Conservation (phyloP, 2,113 vertebrate genomes). For the Dipodomys spectabilis region DNA sequence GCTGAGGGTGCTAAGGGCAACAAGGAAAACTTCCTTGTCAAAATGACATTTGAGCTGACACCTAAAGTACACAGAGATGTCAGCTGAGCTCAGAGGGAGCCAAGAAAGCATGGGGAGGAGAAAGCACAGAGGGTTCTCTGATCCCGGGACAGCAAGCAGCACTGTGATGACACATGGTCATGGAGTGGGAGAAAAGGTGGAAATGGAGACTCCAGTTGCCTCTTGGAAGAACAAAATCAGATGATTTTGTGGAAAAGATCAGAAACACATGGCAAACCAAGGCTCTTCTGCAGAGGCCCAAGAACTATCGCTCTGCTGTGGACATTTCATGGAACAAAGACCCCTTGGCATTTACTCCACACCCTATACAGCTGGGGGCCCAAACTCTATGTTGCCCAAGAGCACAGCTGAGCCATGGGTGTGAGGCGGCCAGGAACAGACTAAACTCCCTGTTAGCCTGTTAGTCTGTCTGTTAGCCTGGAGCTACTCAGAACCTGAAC, state of each 20-base stretch:
- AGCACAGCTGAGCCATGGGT: not conserved
- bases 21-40: constrained; percentile 8
- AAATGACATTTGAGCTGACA: not conserved
- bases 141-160: not conserved
- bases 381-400: not conserved
- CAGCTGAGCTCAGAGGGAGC: not conserved
- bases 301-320: not conserved
- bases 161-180: not conserved
- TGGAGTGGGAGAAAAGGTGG: not conserved
- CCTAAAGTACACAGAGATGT: not conserved
- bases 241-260: not conserved
- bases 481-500: not conserved
- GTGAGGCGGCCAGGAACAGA: not conserved
- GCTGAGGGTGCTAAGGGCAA: not conserved
- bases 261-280: not conserved
- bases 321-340: not conserved
- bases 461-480: not conserved
- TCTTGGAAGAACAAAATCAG: not conserved
- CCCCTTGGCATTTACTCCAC: not conserved
- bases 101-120: not conserved
- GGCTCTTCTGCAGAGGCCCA: not conserved
- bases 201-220: not conserved
- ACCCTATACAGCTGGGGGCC: not conserved
- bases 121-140: not conserved
- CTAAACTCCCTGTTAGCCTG: not conserved